Evolutionary conservation across 2,797 vertebrate genomes (phyloP), one percentile per base, ranked within the genome.

Genomic region (Iguana delicatissima): DNA sequence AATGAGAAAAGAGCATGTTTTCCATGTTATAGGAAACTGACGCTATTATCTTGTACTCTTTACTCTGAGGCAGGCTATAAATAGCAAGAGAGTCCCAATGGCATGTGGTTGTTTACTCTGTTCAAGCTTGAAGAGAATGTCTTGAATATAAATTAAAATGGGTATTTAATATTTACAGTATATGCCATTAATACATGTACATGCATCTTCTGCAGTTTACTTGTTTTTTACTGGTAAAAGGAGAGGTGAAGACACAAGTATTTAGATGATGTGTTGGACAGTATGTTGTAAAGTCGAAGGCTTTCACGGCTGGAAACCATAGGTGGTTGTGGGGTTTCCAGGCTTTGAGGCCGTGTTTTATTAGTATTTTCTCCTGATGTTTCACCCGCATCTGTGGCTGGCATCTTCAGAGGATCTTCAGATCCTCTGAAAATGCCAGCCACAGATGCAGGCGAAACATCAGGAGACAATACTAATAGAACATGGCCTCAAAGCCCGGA

Each of bases 1-100:
- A 77, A 67, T 69, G 35, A 88, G 50, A 59, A 88, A 87, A 57
- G 24, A 80, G 64, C 73, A 9, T 84, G 52, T 67, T 93, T 69
- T 76, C 64, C 0, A 0, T 80, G 29, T 59, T 89, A 52, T 35
- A 62, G 90, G 90, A 72, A 46, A 89, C 24, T 46, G 62, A 57
- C 57, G n/a, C 0, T 1, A 5, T 72, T 72, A 29, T 42, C 18
- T 46, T 14, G 38, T 67, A 12, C 82, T 80, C 4, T 7, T 29
- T 74, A 6, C 77, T 2, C 0, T 59, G 81, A 74, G 74, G 0
- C 3, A 35, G 29, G 32, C 14, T 84, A 82, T 57, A 91, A 79
- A 82, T 64, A 76, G n/a, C 13, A 84, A 6, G 35, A 85, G 79
- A 82, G 80, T 67, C 50, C 12, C 69, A 0, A 12, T 72, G 64